Evolutionary conservation across 2,113 vertebrate species (phyloP).

Genomic region (Bufo gargarizans): DNA sequence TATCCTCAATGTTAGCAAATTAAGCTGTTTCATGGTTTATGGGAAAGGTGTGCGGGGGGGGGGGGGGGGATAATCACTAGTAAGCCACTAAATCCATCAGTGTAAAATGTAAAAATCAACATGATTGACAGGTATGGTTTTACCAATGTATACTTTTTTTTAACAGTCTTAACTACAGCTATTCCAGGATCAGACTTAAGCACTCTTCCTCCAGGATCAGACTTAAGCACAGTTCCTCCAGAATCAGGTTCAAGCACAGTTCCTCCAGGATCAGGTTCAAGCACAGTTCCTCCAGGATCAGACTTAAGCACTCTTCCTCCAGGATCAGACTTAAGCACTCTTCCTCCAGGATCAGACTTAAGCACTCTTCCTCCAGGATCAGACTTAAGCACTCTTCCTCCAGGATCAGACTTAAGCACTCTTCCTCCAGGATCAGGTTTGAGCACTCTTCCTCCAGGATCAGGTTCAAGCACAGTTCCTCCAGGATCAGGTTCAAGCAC

Average conservation of each 20-base stretch:
- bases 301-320: neutral
- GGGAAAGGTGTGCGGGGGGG: too few relatives aligned
- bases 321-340: neutral
- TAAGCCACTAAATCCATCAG: too few relatives aligned
- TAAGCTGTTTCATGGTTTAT: too few relatives aligned
- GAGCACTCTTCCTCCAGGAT: neutral
- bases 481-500: neutral
- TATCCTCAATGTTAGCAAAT: too few relatives aligned
- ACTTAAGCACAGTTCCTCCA: neutral
- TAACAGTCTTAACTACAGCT: slow-evolving; percentile 1
- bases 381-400: neutral
- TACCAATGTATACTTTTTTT: neutral
- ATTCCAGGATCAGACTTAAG: neutral
- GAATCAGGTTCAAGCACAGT: neutral
- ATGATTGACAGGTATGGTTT: too few relatives aligned
- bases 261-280: neutral
- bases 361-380: neutral
- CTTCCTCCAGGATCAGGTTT: neutral
- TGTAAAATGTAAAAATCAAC: too few relatives aligned
- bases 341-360: neutral
- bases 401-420: neutral
- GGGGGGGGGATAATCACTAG: too few relatives aligned
- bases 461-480: neutral
- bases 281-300: neutral
- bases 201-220: neutral